Evolutionary conservation across 2,888 invertebrate genomes (phyloP), one percentile per base, ranked within the genome.

Genomic region (Calliscelio sp.): DNA sequence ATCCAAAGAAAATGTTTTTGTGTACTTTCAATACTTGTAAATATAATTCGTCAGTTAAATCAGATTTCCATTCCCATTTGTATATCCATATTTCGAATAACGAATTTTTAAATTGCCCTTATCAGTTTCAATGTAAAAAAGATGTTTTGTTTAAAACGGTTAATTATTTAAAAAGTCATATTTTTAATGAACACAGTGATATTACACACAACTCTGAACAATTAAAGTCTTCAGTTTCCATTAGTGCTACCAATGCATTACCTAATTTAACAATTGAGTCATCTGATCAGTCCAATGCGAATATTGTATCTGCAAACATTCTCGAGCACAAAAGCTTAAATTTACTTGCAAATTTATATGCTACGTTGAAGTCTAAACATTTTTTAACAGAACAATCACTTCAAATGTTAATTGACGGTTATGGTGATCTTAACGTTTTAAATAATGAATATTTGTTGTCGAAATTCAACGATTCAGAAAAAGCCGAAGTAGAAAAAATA

Each of bases 371-470:
- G 38, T 35, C 68, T 10, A 53, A 68, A 24, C 68, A 68, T 38
- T 68, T 53, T 24, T 68, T 68, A 38, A 68, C 68, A 16, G 68
- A 68, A 38, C 14, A 8, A 8, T 35, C 68, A 10, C 68, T 68
- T 38, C 68, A 68, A 53, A n/a, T 68, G 14, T 68, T 53, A 16
- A 68, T 68, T 24, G 38, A 68, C 10, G 32, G 53, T 14, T 68
- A 68, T 38, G 10, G 18, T 53, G 38, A 68, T 38, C n/a, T 68
- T n/a, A 68, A 68, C 38, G 2, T 20, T 38, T 38, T 68, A 53
- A 68, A 68, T 38, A 68, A 51, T 14, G 16, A 68, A 24, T 68
- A 53, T 53, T 38, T 68, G 18, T 38, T 68, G 28, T 53, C 53
- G 7, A 20, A 53, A 51, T 18, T 68, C 16, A 3, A 32, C 11